Evolutionary conservation across 2,113 vertebrate genomes (phyloP), one percentile per base, ranked within the genome.

Genomic region (Gyps fulvus): DNA sequence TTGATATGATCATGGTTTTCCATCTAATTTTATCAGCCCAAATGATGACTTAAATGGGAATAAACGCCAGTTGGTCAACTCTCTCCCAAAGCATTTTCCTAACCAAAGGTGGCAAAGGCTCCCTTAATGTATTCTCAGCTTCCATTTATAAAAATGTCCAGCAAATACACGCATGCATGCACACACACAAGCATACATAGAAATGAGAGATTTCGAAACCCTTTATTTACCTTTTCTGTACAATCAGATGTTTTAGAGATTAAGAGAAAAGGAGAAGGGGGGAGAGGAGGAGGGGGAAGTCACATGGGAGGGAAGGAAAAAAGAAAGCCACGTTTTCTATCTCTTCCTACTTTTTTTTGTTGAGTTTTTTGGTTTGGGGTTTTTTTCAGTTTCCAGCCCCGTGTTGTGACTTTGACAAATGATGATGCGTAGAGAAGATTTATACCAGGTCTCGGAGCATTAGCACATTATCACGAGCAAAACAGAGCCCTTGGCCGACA

Each of bases 401-500:
- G 50, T 94, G 97, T 97, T 97, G 97, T 55, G 94, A 98, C 97
- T 98, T 98, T 98, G 98, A 99, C 98, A 98, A 98, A 98, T 98
- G 98, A 98, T 94, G 98, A 97, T 96, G 85, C 95, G 14, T 76
- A 58, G 95, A 83, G 94, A 97, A 93, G 97, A 98, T 98, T 97
- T 94, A 98, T 98, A 97, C n/a, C 10, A 32, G 94, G 97, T 97
- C 98, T 98, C 69, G 62, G 97, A 94, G 98, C 95, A 98, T 98
- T 98, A 98, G 97, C 98, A 98, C 98, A 97, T 98, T 98, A 98
- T 98, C 98, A 98, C 84, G 97, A 98, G 98, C 97, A 83, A 97
- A 98, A 94, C 98, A 98, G 96, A 98, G 95, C 94, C 95, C 97
- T 85, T 11, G 21, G 94, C 69, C 29, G 16, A 49, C 16, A 84